Base-by-base conservation (phyloP, 2,797 vertebrate species). In the Luscinia luscinia region DNA sequence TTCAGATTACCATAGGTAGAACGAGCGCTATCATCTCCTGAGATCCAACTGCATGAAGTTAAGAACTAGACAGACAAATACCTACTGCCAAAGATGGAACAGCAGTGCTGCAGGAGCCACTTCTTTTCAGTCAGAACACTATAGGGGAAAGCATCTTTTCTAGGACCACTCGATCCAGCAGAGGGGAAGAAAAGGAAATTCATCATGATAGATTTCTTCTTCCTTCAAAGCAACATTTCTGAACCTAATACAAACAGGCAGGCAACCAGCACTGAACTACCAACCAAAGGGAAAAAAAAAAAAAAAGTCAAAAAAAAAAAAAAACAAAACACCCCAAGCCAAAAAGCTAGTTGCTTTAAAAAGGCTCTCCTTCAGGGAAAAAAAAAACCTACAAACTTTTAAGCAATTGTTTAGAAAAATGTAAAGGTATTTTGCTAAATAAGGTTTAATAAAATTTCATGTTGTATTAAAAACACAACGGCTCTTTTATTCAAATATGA, bases 301-400 rank as follows among this genome's bases (percentile, higher is more conserved):
- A 30, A n/a, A 9, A 62, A 17, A 49, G 21, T 45, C 43, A 12
- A 46, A 23, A 2, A 15, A 30, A 2, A 14, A 19, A 19, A n/a
- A 8, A 30, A 27, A 16, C n/a, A 41, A 75, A 30, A 78, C 0
- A 2, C 0, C 2, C 32, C 6, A 9, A 58, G 17, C 2, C 16
- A 73, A 32, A 27, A 68, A 40, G 6, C 13, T 41, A 21, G 13
- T 18, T 85, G 40, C 14, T 61, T 52, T 3, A 64, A 62, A 68
- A 84, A 28, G 13, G 9, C 6, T 15, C 9, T 30, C 46, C 63
- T 79, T 28, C n/a, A 72, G 32, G 6, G 23, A 8, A 75, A 87
- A 87, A 79, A 63, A 5, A 72, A n/a, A n/a, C n/a, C n/a, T n/a
- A 66, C 19, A 43, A 9, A 43, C 12, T 36, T 27, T 45, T 12